Conservation (phyloP, 2,888 invertebrate genomes). For the Heteromurus nitidus region DNA sequence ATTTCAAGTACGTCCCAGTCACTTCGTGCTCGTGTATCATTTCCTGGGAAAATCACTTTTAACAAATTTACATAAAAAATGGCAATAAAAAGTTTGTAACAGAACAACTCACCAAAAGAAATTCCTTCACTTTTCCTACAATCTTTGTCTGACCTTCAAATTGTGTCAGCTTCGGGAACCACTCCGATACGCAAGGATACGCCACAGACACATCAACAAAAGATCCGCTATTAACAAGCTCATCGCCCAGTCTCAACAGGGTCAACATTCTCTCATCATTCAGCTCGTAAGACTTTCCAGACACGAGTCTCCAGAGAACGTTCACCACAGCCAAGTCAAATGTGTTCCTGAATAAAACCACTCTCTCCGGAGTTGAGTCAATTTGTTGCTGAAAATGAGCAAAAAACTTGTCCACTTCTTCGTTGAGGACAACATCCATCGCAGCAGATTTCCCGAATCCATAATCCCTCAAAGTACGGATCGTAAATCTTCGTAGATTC, state of each 20-base stretch:
- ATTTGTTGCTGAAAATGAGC: background rate
- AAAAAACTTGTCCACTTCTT: conserved; percentile 30
- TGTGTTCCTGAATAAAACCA: too few relatives aligned
- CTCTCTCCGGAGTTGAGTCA: background rate
- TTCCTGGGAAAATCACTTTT: background rate
- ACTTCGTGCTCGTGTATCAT: background rate
- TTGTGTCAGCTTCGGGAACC: background rate
- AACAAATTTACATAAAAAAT: background rate
- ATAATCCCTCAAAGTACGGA: conserved; percentile 30
- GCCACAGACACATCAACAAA: background rate
- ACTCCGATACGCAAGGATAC: conserved; percentile 1
- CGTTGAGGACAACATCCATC: conserved; percentile 38
- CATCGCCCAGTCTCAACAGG: background rate
- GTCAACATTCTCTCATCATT: background rate
- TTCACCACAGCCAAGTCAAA: background rate
- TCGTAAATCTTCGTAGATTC: conserved; percentile 15
- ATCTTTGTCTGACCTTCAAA: background rate
- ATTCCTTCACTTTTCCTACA: background rate
- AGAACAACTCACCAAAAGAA: background rate
- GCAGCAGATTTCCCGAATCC: conserved; percentile 29
- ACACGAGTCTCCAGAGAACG: conserved; percentile 6
- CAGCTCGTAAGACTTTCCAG: background rate
- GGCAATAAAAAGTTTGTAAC: too few relatives aligned
- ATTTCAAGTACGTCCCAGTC: background rate
- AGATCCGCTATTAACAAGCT: background rate